phyloP scores from a whole-genome alignment of 2,888 invertebrate species.

The Blastobasis adustella region DNA sequence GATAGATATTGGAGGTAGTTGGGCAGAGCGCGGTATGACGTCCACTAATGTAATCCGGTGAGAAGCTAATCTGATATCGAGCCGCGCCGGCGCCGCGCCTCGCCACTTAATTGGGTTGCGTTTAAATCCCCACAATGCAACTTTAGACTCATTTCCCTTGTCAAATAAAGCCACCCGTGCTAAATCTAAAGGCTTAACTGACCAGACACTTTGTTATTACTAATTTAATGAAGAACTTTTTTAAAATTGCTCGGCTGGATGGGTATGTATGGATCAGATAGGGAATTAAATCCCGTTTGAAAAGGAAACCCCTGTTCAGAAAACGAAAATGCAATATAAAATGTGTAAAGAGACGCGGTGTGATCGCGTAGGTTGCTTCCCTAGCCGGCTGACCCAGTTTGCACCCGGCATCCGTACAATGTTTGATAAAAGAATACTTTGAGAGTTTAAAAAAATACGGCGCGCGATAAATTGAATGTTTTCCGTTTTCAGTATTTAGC shows the following conservation, averaged over 20 bases:
- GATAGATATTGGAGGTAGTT: conserved; percentile 34
- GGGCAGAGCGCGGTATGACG: conserved; percentile 38
- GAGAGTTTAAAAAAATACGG: conserved; percentile 5
- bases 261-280: too few relatives aligned
- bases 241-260: neutral
- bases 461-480: conserved; percentile 27
- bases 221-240: neutral
- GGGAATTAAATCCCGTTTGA: neutral
- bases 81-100: conserved; percentile 33
- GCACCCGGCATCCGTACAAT: neutral
- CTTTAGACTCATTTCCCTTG: conserved; percentile 55
- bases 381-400: neutral
- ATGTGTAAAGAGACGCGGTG: too few relatives aligned
- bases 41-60: conserved; percentile 61
- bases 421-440: conserved; percentile 1
- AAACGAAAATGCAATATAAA: neutral
- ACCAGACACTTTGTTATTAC: conserved; percentile 1
- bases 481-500: conserved; percentile 42
- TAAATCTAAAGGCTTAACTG: conserved; percentile 22
- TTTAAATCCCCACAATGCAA: conserved; percentile 64
- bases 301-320: neutral
- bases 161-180: conserved; percentile 38
- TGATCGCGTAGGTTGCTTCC: too few relatives aligned
- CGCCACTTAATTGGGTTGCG: conserved; percentile 63
- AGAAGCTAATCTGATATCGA: conserved; percentile 30